These are phyloP conservation scores for Babylonia areolata DNA, from an alignment of 1,140 invertebrate species.

Conservation along the genomic window DNA sequence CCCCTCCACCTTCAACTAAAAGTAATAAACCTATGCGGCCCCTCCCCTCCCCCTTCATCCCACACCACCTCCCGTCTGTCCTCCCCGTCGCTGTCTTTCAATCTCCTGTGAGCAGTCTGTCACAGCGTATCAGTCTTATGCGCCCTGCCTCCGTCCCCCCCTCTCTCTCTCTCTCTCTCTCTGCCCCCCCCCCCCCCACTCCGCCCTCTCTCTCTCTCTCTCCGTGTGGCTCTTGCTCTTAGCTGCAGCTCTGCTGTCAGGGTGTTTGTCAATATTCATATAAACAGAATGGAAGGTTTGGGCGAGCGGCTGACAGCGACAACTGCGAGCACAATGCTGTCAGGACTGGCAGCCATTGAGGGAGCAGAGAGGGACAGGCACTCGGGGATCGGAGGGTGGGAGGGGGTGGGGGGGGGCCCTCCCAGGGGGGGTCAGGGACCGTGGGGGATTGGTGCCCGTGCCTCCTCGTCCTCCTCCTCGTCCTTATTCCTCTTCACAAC, in stretches of 20 bases:
- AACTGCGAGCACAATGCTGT: conserved; percentile 28
- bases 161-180: neutral
- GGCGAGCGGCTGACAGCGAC: conserved; percentile 3
- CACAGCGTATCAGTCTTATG: too few species aligned
- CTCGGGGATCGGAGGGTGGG: neutral
- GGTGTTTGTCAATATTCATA: conserved; percentile 32
- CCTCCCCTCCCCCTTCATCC: neutral
- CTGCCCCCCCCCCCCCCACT: neutral
- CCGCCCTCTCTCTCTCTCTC: neutral
- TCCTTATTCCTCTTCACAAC: too few species aligned
- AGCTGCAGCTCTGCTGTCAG: neutral
- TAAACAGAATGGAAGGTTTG: conserved; percentile 29
- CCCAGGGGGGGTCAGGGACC: too few species aligned
- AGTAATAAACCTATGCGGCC: too few species aligned
- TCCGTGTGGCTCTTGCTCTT: neutral
- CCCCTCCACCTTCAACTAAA: too few species aligned
- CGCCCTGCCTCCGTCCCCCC: too few species aligned
- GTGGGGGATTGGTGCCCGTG: too few species aligned
- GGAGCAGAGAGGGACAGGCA: neutral
- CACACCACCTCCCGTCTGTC: neutral
- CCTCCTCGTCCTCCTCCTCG: too few species aligned
- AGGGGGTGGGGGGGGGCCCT: too few species aligned
- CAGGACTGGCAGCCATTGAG: conserved; percentile 4
- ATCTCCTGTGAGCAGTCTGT: neutral
- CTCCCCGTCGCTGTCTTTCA: neutral